phyloP scores from a whole-genome alignment of 2,113 vertebrate genomes.

The Syngnathus typhle region DNA sequence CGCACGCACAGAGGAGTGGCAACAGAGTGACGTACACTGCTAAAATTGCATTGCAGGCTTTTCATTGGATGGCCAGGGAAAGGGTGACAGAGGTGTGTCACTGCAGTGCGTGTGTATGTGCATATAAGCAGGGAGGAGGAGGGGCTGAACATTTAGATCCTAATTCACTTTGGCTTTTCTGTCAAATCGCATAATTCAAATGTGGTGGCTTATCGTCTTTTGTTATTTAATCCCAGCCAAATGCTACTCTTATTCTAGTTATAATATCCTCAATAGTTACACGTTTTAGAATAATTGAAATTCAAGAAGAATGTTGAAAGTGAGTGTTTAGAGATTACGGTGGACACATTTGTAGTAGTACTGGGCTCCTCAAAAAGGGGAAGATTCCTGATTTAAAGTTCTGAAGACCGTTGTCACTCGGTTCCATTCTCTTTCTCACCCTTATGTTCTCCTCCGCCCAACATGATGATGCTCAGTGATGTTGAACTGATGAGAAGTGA shows the following conservation, averaged over 20 bases:
- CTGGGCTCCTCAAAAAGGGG: background rate
- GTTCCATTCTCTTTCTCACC: background rate
- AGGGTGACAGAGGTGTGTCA: constrained; percentile 35
- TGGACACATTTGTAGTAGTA: too few relatives aligned
- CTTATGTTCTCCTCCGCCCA: constrained; percentile 1
- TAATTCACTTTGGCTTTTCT: constrained; percentile 42
- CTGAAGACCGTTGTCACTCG: background rate
- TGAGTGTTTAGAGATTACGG: too few relatives aligned
- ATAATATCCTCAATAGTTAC: background rate
- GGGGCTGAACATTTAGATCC: constrained; percentile 20
- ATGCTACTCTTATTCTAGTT: background rate
- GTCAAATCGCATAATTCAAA: constrained; percentile 41
- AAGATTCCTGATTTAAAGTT: background rate
- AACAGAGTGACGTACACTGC: constrained; percentile 37
- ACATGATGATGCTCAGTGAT: constrained; percentile 18
- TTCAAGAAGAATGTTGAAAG: background rate
- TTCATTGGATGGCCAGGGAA: constrained; percentile 41
- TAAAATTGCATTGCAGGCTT: constrained; percentile 35
- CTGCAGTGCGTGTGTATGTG: constrained; percentile 16
- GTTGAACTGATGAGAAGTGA: constrained; percentile 5
- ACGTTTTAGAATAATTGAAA: background rate
- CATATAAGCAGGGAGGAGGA: constrained; percentile 3
- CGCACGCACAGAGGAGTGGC: constrained; percentile 26
- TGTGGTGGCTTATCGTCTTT: constrained; percentile 19
- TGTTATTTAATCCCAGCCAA: constrained; percentile 18